phyloP scores from a whole-genome alignment of 2,113 vertebrate species.

The Raja brachyura region DNA sequence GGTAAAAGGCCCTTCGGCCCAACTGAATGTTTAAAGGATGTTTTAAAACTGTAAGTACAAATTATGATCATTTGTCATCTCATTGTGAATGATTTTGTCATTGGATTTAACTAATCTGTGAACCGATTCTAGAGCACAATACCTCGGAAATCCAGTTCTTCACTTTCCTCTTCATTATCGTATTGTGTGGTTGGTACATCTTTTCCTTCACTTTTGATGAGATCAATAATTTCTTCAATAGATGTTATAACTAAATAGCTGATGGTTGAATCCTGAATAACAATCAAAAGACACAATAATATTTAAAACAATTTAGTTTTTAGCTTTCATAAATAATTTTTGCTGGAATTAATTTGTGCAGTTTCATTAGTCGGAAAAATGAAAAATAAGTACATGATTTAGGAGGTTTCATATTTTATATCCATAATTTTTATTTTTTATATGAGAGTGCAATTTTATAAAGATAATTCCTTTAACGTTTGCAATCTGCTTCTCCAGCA shows the following conservation, averaged over 20 bases:
- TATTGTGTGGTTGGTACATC: constrained; percentile 45
- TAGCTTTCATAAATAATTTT: neutral
- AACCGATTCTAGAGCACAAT: neutral
- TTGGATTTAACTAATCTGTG: neutral
- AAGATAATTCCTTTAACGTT: neutral
- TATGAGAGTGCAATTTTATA: neutral
- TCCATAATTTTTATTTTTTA: neutral
- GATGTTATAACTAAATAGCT: constrained; percentile 69
- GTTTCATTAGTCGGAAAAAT: neutral
- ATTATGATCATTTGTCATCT: neutral
- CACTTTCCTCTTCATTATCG: constrained; percentile 48
- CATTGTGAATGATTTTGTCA: neutral
- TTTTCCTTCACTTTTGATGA: constrained; percentile 56
- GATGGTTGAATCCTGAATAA: constrained; percentile 60
- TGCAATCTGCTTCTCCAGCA: neutral
- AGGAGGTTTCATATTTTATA: neutral
- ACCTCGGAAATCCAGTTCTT: constrained; percentile 47
- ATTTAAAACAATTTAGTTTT: neutral
- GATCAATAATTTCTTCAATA: constrained; percentile 65
- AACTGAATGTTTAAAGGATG: neutral
- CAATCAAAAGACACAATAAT: neutral
- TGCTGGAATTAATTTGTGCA: neutral
- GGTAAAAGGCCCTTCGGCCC: too few relatives aligned
- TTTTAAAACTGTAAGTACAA: neutral
- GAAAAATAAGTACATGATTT: neutral